Percentiles rank a stretch among this genome's conserved stretches.
Evolutionary conservation across 2,113 vertebrate species (phyloP).

Genomic region (Saguinus imperator): DNA sequence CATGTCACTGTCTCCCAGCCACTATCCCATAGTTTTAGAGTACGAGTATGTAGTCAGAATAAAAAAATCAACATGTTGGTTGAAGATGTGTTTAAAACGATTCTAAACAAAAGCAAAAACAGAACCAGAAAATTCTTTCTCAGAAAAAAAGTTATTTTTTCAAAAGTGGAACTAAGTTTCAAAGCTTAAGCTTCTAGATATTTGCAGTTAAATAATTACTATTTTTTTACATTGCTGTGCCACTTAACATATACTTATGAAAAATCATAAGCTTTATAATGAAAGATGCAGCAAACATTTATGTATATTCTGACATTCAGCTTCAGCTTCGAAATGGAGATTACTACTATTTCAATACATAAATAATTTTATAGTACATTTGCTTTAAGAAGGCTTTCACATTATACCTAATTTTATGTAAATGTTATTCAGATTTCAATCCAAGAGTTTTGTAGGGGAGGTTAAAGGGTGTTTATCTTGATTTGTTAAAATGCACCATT

Average conservation of each 20-base stretch:
- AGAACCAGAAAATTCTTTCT: constrained; percentile 48
- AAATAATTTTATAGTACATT: constrained; percentile 70
- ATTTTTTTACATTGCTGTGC: neutral
- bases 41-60: neutral
- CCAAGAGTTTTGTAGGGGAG: constrained; percentile 66
- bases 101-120: constrained; percentile 68
- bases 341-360: constrained; percentile 35
- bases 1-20: neutral
- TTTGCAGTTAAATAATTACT: constrained; percentile 36
- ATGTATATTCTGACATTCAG: constrained; percentile 12
- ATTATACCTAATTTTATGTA: constrained; percentile 74
- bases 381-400: constrained; percentile 69
- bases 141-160: neutral
- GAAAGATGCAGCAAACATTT: constrained; percentile 8
- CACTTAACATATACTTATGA: constrained; percentile 45
- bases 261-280: constrained; percentile 34
- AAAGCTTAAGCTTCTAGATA: constrained; percentile 30
- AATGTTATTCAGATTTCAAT: constrained; percentile 73
- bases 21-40: neutral
- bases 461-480: constrained; percentile 78
- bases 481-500: constrained; percentile 51
- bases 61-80: constrained; percentile 42
- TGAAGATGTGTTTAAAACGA: constrained; percentile 57
- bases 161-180: constrained; percentile 26
- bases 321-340: constrained; percentile 24